phyloP scores from a whole-genome alignment of 2,797 vertebrate genomes.

The Phalanger gymnotis region DNA sequence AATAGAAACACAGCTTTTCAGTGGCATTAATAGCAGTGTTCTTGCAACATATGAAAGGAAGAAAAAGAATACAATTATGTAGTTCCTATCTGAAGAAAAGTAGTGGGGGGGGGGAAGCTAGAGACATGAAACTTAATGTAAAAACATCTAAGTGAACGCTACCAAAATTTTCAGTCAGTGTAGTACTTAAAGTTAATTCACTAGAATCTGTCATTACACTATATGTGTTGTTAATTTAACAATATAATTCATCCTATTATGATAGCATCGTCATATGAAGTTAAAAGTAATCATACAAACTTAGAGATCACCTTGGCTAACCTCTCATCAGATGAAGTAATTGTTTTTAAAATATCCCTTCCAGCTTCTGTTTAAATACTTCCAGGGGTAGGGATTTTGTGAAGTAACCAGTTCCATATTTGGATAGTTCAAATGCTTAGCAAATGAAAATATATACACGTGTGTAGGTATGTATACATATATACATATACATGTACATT shows the following conservation, averaged over 20 bases:
- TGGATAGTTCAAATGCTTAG: background rate
- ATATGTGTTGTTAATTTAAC: background rate
- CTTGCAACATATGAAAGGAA: slow-evolving; percentile 6
- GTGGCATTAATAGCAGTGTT: slow-evolving; percentile 30
- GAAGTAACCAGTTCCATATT: background rate
- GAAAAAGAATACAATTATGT: slow-evolving; percentile 38
- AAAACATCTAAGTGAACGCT: background rate
- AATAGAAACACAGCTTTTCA: slow-evolving; percentile 15
- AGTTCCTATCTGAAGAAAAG: background rate
- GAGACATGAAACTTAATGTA: slow-evolving; percentile 19
- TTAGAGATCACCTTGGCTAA: background rate
- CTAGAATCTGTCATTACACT: background rate
- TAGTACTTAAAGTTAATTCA: background rate
- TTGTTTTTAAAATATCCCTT: background rate
- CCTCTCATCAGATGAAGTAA: rapidly evolving
- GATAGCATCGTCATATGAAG: background rate
- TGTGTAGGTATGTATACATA: background rate
- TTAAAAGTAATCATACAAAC: background rate
- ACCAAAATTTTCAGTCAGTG: background rate
- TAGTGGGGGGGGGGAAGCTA: slow-evolving; percentile 52
- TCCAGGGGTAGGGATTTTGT: background rate
- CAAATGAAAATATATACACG: background rate
- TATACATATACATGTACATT: background rate
- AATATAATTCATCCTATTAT: background rate
- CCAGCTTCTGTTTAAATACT: background rate